These are phyloP conservation scores for Ditula angustiorana DNA, from an alignment of 2,888 invertebrate species.

Conservation along the genomic window DNA sequence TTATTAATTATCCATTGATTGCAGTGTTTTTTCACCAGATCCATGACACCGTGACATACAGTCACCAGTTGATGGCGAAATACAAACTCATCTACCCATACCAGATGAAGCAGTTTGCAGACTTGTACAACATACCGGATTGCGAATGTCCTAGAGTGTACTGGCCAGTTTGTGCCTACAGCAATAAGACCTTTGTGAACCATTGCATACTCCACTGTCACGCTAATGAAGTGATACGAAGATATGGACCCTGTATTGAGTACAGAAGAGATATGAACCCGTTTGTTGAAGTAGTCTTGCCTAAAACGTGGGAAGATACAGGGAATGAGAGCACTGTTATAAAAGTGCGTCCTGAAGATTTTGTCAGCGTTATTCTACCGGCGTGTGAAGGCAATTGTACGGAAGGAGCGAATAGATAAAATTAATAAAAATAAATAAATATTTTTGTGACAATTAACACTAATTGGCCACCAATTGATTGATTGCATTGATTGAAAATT, in stretches of 20 bases:
- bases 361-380: not conserved
- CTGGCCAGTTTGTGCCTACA: slow-evolving; percentile 6
- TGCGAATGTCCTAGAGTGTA: slow-evolving; percentile 23
- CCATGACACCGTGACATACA: not conserved
- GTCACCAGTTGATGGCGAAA: not conserved
- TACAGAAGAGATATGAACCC: slow-evolving; percentile 5
- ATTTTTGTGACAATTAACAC: no score
- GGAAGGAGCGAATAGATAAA: no score
- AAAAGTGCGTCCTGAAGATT: slow-evolving; percentile 4
- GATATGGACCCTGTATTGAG: slow-evolving; percentile 15
- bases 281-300: not conserved
- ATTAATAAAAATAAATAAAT: not conserved
- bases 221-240: not conserved
- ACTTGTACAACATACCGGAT: not conserved
- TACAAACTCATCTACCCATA: slow-evolving; percentile 15
- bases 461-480: no score
- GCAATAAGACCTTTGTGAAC: slow-evolving; percentile 2
- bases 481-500: no score
- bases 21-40: not conserved
- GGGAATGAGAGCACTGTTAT: not conserved
- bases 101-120: not conserved
- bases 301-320: slow-evolving; percentile 1
- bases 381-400: not conserved
- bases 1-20: no score
- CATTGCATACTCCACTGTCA: slow-evolving; percentile 7